These are phyloP conservation scores for Eupsittula cactorum DNA, from an alignment of 2,113 vertebrate species.

Conservation along the genomic window DNA sequence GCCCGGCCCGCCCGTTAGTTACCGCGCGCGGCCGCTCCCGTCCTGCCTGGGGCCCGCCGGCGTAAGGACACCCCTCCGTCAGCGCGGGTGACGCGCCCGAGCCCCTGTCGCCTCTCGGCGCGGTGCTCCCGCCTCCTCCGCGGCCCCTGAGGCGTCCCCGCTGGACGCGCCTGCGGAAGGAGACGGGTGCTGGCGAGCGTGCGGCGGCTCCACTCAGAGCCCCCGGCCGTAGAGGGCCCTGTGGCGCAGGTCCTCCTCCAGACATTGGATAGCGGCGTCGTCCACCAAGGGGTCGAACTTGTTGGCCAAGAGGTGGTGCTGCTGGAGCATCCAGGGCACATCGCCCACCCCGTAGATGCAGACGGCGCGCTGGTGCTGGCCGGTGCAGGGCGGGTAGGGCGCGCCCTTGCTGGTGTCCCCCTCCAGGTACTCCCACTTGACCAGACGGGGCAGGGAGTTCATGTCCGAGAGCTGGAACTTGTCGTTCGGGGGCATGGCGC, in stretches of 20 bases:
- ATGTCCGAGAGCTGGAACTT: constrained; percentile 88
- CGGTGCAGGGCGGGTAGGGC: constrained; percentile 83
- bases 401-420: constrained; percentile 81
- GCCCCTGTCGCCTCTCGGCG: accelerated
- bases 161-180: background rate
- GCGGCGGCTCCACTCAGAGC: background rate
- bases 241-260: constrained; percentile 83
- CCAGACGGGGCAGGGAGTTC: constrained; percentile 80
- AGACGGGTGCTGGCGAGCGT: background rate
- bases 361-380: constrained; percentile 73
- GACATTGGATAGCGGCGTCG: constrained; percentile 80
- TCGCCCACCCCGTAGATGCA: constrained; percentile 89
- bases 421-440: constrained; percentile 83
- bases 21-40: no score
- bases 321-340: constrained; percentile 82
- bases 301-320: constrained; percentile 89
- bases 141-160: background rate
- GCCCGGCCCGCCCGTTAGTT: no score
- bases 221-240: constrained; percentile 72
- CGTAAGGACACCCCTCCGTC: accelerated
- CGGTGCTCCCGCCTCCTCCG: background rate
- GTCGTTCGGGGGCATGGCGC: constrained; percentile 67
- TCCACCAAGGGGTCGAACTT: constrained; percentile 90
- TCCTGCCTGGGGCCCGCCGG: background rate
- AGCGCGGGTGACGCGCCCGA: accelerated